Percentiles rank a stretch among this genome's conserved stretches.
Evolutionary conservation across 1,140 invertebrate genomes (phyloP).

Genomic region (Macrostomum lignano): DNA sequence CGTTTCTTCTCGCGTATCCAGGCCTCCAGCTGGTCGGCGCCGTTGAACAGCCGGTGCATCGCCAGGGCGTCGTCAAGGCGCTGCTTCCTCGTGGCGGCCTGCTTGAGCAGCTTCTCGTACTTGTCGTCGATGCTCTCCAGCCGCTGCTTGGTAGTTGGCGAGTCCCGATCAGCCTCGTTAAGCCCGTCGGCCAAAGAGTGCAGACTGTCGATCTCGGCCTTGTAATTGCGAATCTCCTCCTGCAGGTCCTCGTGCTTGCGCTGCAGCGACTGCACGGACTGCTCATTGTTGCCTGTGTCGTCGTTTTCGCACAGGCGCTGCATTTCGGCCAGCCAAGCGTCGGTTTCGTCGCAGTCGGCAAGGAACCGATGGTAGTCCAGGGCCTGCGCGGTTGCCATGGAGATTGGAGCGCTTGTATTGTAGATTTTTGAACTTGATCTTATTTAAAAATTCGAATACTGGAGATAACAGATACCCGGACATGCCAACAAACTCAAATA

Average conservation of each 20-base stretch:
- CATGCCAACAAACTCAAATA: too few species aligned
- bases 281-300: constrained; percentile 87
- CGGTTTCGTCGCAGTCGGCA: constrained; percentile 88
- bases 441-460: too few species aligned
- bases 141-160: constrained; percentile 47
- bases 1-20: constrained; percentile 97
- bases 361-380: constrained; percentile 96
- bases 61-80: constrained; percentile 75
- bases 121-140: constrained; percentile 72
- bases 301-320: constrained; percentile 76
- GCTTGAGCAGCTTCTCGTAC: constrained; percentile 72
- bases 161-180: constrained; percentile 35
- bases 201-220: constrained; percentile 53
- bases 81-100: constrained; percentile 80
- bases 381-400: constrained; percentile 45
- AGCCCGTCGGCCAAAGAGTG: constrained; percentile 42
- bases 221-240: constrained; percentile 71
- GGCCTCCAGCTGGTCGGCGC: constrained; percentile 89
- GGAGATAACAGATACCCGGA: too few species aligned
- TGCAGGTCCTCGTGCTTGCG: constrained; percentile 54
- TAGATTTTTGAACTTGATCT: too few species aligned
- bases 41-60: constrained; percentile 79
- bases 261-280: constrained; percentile 72
- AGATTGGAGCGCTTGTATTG: too few species aligned
- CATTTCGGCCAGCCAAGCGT: constrained; percentile 92